Evolutionary conservation across 2,113 vertebrate species (phyloP), one percentile per base, ranked within the genome.

Genomic region (Noturus placidus): DNA sequence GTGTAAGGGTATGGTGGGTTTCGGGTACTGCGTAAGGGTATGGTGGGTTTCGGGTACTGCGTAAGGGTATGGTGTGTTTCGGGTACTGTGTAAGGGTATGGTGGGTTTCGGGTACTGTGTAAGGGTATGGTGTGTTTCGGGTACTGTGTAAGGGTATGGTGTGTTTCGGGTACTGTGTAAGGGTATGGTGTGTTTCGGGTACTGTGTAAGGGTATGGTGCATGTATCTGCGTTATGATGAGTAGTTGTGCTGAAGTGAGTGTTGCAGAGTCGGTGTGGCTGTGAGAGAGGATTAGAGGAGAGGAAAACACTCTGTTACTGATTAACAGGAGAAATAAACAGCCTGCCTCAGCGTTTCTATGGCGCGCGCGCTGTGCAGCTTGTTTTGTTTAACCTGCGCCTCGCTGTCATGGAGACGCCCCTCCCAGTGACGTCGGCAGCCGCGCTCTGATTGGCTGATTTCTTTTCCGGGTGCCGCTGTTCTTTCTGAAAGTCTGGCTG

Each of bases 371-470:
- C 91, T 88, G 46, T 50, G 86, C 89, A 56, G 88, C 89, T 89
- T 96, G 94, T 96, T 95, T 92, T 95, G 94, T 89, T 93, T 88
- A 92, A 95, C 91, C 42, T 67, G 30, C 92, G 92, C 90, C 85
- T 74, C 35, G 95, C 94, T 91, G 92, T 80, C 94, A n/a, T 82
- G 82, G 94, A 91, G 92, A 96, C 95, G 86, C 92, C 90, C 93
- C 92, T 89, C 94, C 94, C 94, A 91, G 93, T 93, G 88, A 91
- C 90, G 92, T 91, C 90, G 92, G 91, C 19, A 59, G 30, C 20
- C 22, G 54, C 33, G 20, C 54, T 85, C 54, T 74, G 69, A 76
- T 85, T 76, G 69, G 83, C 30, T 25, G 50, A 19, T 6, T 6
- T 78, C 25, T 54, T 15, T 78, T 78, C 76, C 76, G 72, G 35